Evolutionary conservation across 2,113 vertebrate genomes (phyloP).

Genomic region (Halichoerus grypus): DNA sequence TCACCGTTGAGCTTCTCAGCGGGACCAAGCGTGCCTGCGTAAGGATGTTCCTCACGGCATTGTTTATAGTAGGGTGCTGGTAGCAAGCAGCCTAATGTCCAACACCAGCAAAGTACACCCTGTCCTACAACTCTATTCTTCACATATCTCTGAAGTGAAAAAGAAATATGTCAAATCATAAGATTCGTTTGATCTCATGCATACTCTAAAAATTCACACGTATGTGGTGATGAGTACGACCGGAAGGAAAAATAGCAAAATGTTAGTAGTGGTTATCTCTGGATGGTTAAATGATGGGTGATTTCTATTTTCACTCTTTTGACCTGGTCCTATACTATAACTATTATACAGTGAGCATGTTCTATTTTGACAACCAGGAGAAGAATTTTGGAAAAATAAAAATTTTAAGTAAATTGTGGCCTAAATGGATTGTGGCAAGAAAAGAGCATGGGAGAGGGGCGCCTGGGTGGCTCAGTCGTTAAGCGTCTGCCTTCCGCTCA

Average conservation of each 20-base stretch:
- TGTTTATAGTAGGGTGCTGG: not conserved
- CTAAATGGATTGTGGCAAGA: not conserved
- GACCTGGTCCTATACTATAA: not conserved
- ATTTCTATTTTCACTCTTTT: not conserved
- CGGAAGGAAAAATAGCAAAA: conserved; percentile 1
- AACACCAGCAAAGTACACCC: not conserved
- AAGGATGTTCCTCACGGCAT: not conserved
- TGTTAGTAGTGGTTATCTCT: not conserved
- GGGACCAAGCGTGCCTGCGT: not conserved
- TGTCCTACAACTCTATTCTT: not conserved
- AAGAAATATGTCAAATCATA: not conserved
- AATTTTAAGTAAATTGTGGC: not conserved
- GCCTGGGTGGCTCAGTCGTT: too few species aligned
- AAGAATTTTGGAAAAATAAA: not conserved
- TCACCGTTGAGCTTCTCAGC: not conserved
- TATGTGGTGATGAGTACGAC: not conserved
- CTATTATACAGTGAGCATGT: not conserved
- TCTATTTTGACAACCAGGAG: not conserved
- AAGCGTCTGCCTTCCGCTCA: too few species aligned
- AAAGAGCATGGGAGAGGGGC: not conserved
- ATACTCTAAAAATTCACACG: not conserved
- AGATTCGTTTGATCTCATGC: not conserved
- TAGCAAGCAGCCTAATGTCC: not conserved
- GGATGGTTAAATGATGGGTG: not conserved
- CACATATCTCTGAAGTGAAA: not conserved